A percentile compares a stretch with the other conserved stretches of the same genome.
Evolutionary conservation across 2,797 vertebrate genomes (phyloP).

Genomic region (Chloroceryle amazona): DNA sequence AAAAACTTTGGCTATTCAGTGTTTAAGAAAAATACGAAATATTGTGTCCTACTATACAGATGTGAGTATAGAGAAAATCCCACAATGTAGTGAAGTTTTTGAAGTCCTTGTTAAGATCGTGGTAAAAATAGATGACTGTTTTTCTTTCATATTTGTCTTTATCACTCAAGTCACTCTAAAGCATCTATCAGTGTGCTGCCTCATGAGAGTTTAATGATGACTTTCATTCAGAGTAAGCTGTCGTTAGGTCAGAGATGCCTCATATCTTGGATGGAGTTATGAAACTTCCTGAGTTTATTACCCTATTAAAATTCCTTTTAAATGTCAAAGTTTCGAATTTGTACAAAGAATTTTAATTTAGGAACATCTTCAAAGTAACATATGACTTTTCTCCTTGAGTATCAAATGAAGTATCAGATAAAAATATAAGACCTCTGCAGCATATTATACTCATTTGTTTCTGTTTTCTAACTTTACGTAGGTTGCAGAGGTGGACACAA

Average conservation of each 20-base stretch:
- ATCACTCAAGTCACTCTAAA: neutral
- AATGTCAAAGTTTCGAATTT: slow-evolving; percentile 68
- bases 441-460: neutral
- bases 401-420: slow-evolving; percentile 27
- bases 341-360: slow-evolving; percentile 57
- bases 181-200: neutral
- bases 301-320: slow-evolving; percentile 67
- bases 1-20: neutral
- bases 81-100: neutral
- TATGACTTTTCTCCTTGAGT: slow-evolving; percentile 20
- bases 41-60: neutral
- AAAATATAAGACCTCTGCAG: slow-evolving; percentile 40
- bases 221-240: slow-evolving; percentile 30
- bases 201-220: slow-evolving; percentile 8
- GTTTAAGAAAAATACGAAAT: neutral
- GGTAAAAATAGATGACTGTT: neutral
- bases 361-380: slow-evolving; percentile 17
- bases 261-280: slow-evolving; percentile 10
- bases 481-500: neutral
- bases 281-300: slow-evolving; percentile 53
- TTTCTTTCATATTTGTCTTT: neutral
- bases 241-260: slow-evolving; percentile 20
- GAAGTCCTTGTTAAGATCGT: neutral
- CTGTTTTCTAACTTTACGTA: neutral
- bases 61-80: neutral